Evolutionary conservation across 2,797 vertebrate genomes (phyloP), one percentile per base, ranked within the genome.

Genomic region (Gymnoscopelus microlampas): DNA sequence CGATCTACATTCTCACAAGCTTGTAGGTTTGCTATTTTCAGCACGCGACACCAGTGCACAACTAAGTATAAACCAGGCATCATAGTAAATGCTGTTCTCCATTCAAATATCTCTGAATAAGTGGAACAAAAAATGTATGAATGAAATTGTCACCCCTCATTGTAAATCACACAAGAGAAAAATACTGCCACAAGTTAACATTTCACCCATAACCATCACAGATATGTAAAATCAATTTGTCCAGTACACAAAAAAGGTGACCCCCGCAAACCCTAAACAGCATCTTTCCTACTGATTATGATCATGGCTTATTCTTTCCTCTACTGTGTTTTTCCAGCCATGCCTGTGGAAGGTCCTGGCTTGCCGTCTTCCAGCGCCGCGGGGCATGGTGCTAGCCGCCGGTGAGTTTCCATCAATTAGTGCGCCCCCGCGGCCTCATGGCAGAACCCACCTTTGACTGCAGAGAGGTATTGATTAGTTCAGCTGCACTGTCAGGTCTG

Each of bases 371-470:
- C 90, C 87, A 95, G 95, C 92, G 95, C 97, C 95, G 26, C 91
- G 94, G 97, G 97, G 96, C 89, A 87, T 89, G 86, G 79, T 92
- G 90, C 87, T 94, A 95, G 95, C 94, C 93, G 90, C 91, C 93
- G 95, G 94, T 95, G 93, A 94, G 95, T 95, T 95, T 94, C 94
- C 94, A 96, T 98, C 96, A 98, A 98, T 98, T 98, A 98, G 95
- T 88, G 91, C 93, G 94, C 91, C 94, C 94, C 95, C 86, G 95
- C 89, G 80, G 90, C 89, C 89, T 83, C 88, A 13, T 91, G 89
- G 89, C 90, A 91, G 87, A 87, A 85, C 89, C 89, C 92, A 91
- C 85, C 80, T 96, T 95, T 95, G 93, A 94, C 95, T 93, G 89
- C 91, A 91, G 92, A 86, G 75, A 94, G 88, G 89, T 98, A 98